Conservation (phyloP, 2,888 invertebrate genomes). For the Slavum lentiscoides region DNA sequence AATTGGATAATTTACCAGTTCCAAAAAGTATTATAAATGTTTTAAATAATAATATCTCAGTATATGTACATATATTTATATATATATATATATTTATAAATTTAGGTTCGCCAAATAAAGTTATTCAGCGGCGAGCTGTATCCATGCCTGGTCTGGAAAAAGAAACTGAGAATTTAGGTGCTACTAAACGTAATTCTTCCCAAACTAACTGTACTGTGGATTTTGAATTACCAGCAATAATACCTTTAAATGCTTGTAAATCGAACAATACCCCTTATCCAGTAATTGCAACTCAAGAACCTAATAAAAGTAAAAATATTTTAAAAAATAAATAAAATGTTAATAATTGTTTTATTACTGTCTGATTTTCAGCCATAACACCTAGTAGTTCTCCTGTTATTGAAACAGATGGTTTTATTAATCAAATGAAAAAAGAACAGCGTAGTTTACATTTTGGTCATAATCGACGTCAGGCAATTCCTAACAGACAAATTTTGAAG, state of each 20-base stretch:
- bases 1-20: constrained; percentile 44
- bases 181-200: constrained; percentile 42
- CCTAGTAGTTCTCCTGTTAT: constrained; percentile 29
- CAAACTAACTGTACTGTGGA: constrained; percentile 41
- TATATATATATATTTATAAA: neutral
- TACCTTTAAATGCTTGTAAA: constrained; percentile 22
- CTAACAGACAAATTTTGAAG: constrained; percentile 46
- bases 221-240: constrained; percentile 10
- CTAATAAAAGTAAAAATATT: constrained; percentile 30
- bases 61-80: no score
- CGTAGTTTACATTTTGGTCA: constrained; percentile 45
- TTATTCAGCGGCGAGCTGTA: constrained; percentile 60
- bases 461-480: constrained; percentile 15
- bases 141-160: constrained; percentile 61
- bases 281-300: constrained; percentile 16
- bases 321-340: neutral
- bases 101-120: constrained; percentile 62
- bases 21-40: constrained; percentile 34
- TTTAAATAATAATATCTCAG: no score
- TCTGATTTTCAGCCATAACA: neutral
- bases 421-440: constrained; percentile 45
- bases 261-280: constrained; percentile 22
- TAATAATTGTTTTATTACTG: neutral
- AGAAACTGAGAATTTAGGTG: constrained; percentile 40
- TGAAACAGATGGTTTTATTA: constrained; percentile 29